phyloP scores from a whole-genome alignment of 2,113 vertebrate species.

The Pomatorhinus ruficollis region DNA sequence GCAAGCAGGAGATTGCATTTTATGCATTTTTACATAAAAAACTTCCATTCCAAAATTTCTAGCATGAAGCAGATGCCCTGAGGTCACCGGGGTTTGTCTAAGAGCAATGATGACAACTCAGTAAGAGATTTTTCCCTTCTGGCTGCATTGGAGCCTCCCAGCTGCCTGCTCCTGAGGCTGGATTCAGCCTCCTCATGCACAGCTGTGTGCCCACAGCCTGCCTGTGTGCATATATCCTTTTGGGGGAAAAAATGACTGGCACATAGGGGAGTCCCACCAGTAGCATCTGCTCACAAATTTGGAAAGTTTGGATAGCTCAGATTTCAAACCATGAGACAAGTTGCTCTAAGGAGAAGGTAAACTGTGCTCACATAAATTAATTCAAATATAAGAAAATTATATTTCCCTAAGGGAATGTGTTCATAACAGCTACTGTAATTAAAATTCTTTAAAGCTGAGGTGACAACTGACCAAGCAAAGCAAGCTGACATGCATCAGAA shows the following conservation, averaged over 20 bases:
- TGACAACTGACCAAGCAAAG: conserved; percentile 55
- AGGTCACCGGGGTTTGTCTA: background rate
- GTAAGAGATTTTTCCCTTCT: background rate
- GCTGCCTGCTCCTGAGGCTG: background rate
- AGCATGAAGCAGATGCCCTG: background rate
- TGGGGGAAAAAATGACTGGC: conserved; percentile 10
- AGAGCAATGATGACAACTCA: background rate
- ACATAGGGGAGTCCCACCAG: background rate
- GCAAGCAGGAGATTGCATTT: background rate
- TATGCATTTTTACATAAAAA: background rate
- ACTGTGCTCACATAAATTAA: background rate
- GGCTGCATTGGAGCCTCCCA: background rate
- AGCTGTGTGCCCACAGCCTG: background rate
- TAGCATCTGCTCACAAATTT: conserved; percentile 30
- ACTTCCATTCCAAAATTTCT: background rate
- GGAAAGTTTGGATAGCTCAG: conserved; percentile 16
- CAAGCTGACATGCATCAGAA: conserved; percentile 36
- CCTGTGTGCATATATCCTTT: background rate
- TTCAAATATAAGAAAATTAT: conserved; percentile 24
- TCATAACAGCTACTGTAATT: conserved; percentile 41
- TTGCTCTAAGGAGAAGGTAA: background rate
- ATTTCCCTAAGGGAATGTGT: conserved; percentile 15
- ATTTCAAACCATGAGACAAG: conserved; percentile 18
- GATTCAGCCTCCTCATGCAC: background rate
- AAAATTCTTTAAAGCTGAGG: conserved; percentile 44